Evolutionary conservation across 2,797 vertebrate genomes (phyloP), one percentile per base, ranked within the genome.

Genomic region (Cephalopachus bancanus): DNA sequence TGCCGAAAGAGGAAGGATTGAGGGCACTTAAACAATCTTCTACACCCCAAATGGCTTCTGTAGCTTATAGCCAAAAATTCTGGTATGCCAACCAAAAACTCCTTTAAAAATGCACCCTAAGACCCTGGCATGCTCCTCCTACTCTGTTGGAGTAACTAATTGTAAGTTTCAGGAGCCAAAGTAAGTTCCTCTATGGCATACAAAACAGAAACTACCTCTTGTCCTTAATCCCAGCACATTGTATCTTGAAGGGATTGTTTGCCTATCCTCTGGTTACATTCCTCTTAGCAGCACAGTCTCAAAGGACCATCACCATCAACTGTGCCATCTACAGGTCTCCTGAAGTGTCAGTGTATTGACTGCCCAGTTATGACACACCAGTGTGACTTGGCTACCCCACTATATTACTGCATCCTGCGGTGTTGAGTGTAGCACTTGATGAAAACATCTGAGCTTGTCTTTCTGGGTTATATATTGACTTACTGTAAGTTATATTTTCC

Each of bases 401-500:
- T 37, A 0, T 79, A 26, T 85, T 81, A 33, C 74, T 83, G 30
- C 59, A 91, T 91, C 44, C 88, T 91, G 26, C 84, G 95, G 1
- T 30, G 71, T 91, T 33, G 62, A 60, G 30, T 71, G 3, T 19
- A 80, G 10, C 74, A 55, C 83, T 89, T 95, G 28, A n/a, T 95
- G 30, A 88, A 88, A 86, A 67, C 22, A 79, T 96, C 95, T 94
- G 79, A 67, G 37, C 96, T 87, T 94, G 79, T 64, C 53, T 96
- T 86, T 85, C 57, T 75, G 33, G 53, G 28, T 53, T 93, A 51
- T 7, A 22, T 93, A 87, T 28, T 78, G 67, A 60, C 64, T 93
- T 91, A 93, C 79, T 80, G 11, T 81, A 86, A n/a, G 22, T 75
- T 95, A 7, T 33, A 33, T 83, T 96, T 96, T 94, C 33, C 78